Base-by-base conservation (phyloP, 2,113 vertebrate species). In the Oriolus oriolus region DNA sequence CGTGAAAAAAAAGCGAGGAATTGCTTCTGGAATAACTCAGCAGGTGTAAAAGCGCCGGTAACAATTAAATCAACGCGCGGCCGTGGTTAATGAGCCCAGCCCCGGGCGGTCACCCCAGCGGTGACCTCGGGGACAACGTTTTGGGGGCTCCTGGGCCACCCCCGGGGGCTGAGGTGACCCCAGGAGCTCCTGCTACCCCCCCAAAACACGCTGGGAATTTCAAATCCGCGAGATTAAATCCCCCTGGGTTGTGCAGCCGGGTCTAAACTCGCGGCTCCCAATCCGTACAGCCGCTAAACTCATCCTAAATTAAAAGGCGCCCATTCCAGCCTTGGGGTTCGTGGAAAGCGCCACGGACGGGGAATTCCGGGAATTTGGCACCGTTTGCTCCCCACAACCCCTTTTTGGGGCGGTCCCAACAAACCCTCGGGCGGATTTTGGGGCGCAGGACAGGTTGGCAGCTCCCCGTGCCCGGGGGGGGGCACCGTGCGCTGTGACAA, bases 321-420 rank as follows among this genome's bases (percentile, higher is more conserved):
- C n/a, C n/a, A 11, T 30, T 17, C 26, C 37, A 10, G 12, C 44
- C n/a, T 30, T 1, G 24, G 21, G 3, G 3, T 4, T 30, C 19
- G 4, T 7, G 2, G 50, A 2, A 11, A 50, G 22, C 8, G 0
- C 41, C 11, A 5, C 21, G 11, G 37, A 16, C n/a, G 54, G 28
- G 11, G 33, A 21, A 13, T 20, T 42, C 12, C 6, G 47, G 61
- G 53, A 1, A 9, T 60, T 31, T 14, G 3, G n/a, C 47, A 16
- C 5, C 5, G 0, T 10, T 49, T 0, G 2, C 18, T 57, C 59
- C 42, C 64, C 6, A 1, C n/a, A 24, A 0, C 8, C 3, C 37
- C 59, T 1, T 24, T 49, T 42, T 33, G 11, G 37, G 18, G 41
- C 28, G 9, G 5, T 1, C 10, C 7, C 1, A 1, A 60, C 49